phyloP scores from a whole-genome alignment of 2,113 vertebrate genomes.

The Tautogolabrus adspersus region DNA sequence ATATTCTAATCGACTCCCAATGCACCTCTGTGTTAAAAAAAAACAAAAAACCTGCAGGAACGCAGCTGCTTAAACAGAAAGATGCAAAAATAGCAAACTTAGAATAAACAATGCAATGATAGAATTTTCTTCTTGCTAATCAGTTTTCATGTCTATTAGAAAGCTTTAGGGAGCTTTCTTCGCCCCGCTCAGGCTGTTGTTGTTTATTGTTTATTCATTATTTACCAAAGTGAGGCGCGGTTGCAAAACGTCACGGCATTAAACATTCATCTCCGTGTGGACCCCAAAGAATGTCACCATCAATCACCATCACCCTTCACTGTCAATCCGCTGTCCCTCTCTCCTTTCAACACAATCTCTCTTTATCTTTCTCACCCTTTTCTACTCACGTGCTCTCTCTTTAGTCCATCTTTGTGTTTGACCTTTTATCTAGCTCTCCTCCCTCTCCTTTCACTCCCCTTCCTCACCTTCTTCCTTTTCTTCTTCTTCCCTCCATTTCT shows the following conservation, averaged over 20 bases:
- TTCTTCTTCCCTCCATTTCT: not conserved
- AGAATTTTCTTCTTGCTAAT: slow-evolving; percentile 31
- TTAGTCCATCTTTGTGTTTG: slow-evolving; percentile 36
- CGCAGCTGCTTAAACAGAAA: slow-evolving; percentile 10
- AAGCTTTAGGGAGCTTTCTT: slow-evolving; percentile 41
- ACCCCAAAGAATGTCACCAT: slow-evolving; percentile 78
- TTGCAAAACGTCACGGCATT: slow-evolving; percentile 68
- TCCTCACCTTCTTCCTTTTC: not conserved
- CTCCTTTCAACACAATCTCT: slow-evolving; percentile 11
- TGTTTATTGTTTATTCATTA: slow-evolving; percentile 77
- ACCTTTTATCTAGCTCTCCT: slow-evolving; percentile 50
- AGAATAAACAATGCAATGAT: slow-evolving; percentile 33
- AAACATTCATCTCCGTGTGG: slow-evolving; percentile 77
- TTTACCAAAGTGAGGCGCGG: slow-evolving; percentile 59
- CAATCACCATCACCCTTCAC: slow-evolving; percentile 74
- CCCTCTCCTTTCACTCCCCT: slow-evolving; percentile 12
- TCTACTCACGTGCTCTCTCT: slow-evolving; percentile 27
- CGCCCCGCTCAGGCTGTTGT: slow-evolving; percentile 27
- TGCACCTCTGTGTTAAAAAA: slow-evolving; percentile 23
- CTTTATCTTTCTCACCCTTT: slow-evolving; percentile 27
- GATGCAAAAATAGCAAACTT: slow-evolving; percentile 15
- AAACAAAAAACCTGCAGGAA: slow-evolving; percentile 31
- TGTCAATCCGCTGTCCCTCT: slow-evolving; percentile 59
- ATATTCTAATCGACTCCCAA: slow-evolving; percentile 54
- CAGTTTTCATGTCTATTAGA: not conserved